Conservation (phyloP, 2,797 vertebrate species). For the Melopsittacus undulatus region DNA sequence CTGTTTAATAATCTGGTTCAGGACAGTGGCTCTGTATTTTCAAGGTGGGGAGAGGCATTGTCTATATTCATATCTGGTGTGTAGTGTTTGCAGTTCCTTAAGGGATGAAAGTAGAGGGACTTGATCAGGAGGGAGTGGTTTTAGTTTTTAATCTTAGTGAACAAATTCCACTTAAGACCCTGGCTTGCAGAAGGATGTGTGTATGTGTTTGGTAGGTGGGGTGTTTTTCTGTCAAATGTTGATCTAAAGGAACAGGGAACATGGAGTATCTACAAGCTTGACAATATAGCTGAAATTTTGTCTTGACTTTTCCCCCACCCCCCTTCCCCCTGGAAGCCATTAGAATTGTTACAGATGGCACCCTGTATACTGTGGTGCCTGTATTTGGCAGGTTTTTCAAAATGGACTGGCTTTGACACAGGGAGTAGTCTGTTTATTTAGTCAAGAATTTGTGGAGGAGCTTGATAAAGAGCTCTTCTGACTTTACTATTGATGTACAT, state of each 20-base stretch:
- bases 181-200: neutral
- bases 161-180: neutral
- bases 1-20: neutral
- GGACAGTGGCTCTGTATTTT: neutral
- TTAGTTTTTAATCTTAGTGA: neutral
- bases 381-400: slow-evolving; percentile 1
- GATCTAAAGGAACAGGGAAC: neutral
- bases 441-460: neutral
- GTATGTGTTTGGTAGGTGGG: neutral
- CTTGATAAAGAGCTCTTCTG: neutral
- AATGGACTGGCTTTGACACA: neutral
- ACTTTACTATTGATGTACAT: neutral
- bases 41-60: neutral
- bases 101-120: neutral
- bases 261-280: neutral
- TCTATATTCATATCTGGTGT: neutral
- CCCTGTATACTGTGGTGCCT: neutral
- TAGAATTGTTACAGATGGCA: neutral
- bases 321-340: neutral
- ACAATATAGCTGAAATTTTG: neutral
- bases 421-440: neutral
- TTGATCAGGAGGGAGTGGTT: neutral
- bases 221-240: neutral
- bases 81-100: neutral
- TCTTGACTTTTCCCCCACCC: neutral